Base-by-base conservation (phyloP, 2,113 vertebrate species). In the Pedetes capensis region DNA sequence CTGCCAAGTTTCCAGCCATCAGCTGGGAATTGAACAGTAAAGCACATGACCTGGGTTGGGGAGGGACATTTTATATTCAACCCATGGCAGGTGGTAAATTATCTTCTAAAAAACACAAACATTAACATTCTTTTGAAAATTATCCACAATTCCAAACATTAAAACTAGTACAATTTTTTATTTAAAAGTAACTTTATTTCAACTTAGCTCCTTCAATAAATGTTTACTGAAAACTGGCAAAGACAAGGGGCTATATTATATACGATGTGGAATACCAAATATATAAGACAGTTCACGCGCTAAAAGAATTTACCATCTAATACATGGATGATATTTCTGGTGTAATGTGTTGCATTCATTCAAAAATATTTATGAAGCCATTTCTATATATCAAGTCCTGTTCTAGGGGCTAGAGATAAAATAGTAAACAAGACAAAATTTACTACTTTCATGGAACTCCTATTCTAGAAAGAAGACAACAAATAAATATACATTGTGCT, bases 101-200 rank as follows among this genome's bases (percentile, higher is more conserved):
- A 71, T 79, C 84, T 80, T 53, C 47, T 69, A 49, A 89, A 84
- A 94, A 92, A 75, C 37, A 80, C 47, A 85, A 87, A 53, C 8
- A 80, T 66, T 66, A 42, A 25, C 55, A 88, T 79, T 71, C 57
- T 44, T 84, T 92, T 84, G 49, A 68, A 72, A 89, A 32, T 79
- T 74, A 92, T 49, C 49, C 39, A 66, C 39, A 59, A 6, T 27
- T 64, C 63, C 44, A 71, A 72, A 88, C 63, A 79, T 72, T 72
- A 79, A 72, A 59, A 76, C 25, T 27, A 81, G 4, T 53, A 17
- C 0, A 44, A 12, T 57, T 93, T 69, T 39, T 96, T 53, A 63
- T 71, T 71, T 82, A 87, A 87, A 82, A 55, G 34, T 61, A 61
- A 86, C 16, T 18, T 55, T 42, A 44, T 84, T 92, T 72, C 49